These are phyloP conservation scores for Neoaliturus tenellus DNA, from an alignment of 2,888 invertebrate species.

Conservation along the genomic window DNA sequence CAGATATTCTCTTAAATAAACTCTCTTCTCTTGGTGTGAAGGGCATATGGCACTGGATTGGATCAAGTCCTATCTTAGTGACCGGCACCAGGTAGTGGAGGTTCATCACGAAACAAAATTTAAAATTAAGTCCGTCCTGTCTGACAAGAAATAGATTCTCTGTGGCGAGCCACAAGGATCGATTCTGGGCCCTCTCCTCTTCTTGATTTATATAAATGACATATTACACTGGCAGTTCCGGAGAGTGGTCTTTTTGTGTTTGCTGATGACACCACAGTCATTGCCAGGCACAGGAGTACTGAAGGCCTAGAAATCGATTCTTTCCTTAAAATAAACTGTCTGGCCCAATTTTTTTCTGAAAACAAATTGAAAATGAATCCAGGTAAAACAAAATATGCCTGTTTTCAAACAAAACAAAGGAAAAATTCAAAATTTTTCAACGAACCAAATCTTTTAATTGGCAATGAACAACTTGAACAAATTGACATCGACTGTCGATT, in stretches of 20 bases:
- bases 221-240: not conserved
- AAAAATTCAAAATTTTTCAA: constrained; percentile 5
- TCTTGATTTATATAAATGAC: constrained; percentile 6
- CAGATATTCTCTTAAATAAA: not conserved
- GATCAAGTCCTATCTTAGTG: not conserved
- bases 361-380: constrained; percentile 15
- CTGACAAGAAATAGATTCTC: not conserved
- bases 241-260: constrained; percentile 19
- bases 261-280: constrained; percentile 1
- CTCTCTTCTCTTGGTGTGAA: not conserved
- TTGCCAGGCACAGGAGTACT: not conserved
- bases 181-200: constrained; percentile 1
- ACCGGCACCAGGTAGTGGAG: not conserved
- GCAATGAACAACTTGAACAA: not conserved
- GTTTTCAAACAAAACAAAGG: not conserved
- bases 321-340: not conserved
- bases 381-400: not conserved
- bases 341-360: constrained; percentile 22
- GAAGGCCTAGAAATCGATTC: constrained; percentile 1
- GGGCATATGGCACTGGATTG: not conserved
- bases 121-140: constrained; percentile 10
- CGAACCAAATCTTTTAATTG: not conserved
- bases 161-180: constrained; percentile 4
- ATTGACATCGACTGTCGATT: not conserved
- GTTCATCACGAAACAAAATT: not conserved